These are phyloP conservation scores for Drosophila formosana DNA, from an alignment of 2,888 invertebrate species.

Conservation along the genomic window DNA sequence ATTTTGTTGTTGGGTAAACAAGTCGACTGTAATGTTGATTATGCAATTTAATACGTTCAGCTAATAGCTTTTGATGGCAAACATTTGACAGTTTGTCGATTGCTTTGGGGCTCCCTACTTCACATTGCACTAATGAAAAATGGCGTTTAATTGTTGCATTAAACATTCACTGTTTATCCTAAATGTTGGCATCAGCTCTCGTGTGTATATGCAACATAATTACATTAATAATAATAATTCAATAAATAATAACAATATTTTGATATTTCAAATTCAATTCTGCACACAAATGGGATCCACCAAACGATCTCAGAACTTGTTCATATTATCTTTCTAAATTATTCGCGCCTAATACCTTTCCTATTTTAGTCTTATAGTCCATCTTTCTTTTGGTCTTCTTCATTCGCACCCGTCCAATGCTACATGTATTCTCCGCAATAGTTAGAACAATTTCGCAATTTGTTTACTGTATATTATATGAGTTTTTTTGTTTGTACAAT, in stretches of 20 bases:
- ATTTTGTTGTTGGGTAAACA: constrained; percentile 51
- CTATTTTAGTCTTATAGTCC: neutral
- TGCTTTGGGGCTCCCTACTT: constrained; percentile 6
- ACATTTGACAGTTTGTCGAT: constrained; percentile 52
- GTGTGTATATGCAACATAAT: constrained; percentile 49
- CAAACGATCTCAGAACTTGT: too few relatives aligned
- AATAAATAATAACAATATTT: neutral
- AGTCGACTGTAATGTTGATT: constrained; percentile 50
- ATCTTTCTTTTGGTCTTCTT: neutral
- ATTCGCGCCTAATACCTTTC: too few relatives aligned
- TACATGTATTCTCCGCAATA: neutral
- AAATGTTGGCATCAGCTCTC: constrained; percentile 24
- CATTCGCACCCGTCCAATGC: neutral
- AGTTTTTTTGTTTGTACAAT: constrained; percentile 20
- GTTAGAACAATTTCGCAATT: constrained; percentile 10
- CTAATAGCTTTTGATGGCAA: constrained; percentile 65
- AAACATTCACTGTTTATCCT: constrained; percentile 52
- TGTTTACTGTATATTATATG: constrained; percentile 6
- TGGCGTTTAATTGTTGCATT: constrained; percentile 46
- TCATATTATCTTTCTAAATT: too few relatives aligned
- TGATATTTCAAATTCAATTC: neutral
- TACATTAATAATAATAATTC: constrained; percentile 28
- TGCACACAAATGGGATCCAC: too few relatives aligned
- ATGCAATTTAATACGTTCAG: constrained; percentile 68
- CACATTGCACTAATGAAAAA: constrained; percentile 36